Conservation (phyloP, 2,797 vertebrate species). For the Cryptoblepharus egeriae region DNA sequence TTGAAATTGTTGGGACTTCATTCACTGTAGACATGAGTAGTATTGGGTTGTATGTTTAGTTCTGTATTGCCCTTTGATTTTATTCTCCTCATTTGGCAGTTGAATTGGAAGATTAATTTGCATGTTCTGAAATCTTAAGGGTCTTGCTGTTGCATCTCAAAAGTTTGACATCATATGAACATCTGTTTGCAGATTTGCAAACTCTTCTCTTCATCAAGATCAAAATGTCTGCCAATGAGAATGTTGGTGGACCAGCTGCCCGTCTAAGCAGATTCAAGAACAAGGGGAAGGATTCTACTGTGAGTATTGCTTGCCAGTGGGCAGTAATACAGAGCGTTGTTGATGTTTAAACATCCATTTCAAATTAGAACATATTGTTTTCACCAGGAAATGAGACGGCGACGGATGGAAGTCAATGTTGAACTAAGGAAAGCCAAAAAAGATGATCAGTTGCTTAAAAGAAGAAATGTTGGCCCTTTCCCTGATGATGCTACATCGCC, state of each 20-base stretch:
- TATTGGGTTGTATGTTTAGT: not conserved
- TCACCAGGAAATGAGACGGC: slow-evolving; percentile 87
- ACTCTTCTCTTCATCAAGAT: not conserved
- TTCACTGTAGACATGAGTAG: not conserved
- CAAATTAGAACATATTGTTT: not conserved
- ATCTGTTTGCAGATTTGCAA: slow-evolving; percentile 9
- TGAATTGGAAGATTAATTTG: not conserved
- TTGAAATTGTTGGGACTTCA: not conserved
- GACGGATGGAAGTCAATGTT: slow-evolving; percentile 94
- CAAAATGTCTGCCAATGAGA: slow-evolving; percentile 86
- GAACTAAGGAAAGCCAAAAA: slow-evolving; percentile 97
- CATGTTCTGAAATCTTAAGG: not conserved
- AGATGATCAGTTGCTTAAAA: slow-evolving; percentile 96
- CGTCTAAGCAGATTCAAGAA: slow-evolving; percentile 95
- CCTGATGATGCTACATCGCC: slow-evolving; percentile 93
- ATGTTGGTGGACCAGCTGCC: slow-evolving; percentile 76
- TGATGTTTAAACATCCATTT: not conserved
- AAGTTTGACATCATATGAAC: not conserved
- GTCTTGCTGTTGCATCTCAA: not conserved
- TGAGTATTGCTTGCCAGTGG: slow-evolving; percentile 75
- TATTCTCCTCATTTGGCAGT: not conserved
- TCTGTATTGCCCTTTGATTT: not conserved
- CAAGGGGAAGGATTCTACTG: slow-evolving; percentile 92
- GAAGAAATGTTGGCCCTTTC: slow-evolving; percentile 89
- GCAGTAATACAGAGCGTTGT: not conserved